Evolutionary conservation across 2,113 vertebrate genomes (phyloP).

Genomic region (Rhinogobius similis): DNA sequence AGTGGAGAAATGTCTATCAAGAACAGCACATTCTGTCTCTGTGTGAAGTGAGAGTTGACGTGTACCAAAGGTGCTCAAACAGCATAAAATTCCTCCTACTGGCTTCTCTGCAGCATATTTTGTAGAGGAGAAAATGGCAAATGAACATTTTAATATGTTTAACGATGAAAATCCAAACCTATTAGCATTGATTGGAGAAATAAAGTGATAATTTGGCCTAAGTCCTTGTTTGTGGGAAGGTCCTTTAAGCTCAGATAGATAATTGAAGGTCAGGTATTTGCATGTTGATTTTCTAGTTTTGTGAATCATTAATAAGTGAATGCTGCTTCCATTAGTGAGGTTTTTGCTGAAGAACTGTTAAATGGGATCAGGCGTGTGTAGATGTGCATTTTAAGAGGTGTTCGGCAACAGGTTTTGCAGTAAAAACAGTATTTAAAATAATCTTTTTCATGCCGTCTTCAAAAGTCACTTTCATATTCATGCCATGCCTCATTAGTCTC

Average conservation of each 20-base stretch:
- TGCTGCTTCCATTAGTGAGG: background rate
- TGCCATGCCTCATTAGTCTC: background rate
- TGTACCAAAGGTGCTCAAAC: slow-evolving; percentile 1
- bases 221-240: slow-evolving; percentile 11
- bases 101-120: background rate
- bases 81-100: background rate
- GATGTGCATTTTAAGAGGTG: background rate
- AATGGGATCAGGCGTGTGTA: background rate
- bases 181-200: background rate
- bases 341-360: background rate
- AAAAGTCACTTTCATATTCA: background rate
- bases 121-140: background rate
- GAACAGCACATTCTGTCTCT: slow-evolving; percentile 20
- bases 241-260: slow-evolving; percentile 25
- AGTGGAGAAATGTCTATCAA: slow-evolving; percentile 24
- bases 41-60: slow-evolving; percentile 21
- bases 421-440: background rate
- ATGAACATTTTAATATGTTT: background rate
- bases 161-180: background rate
- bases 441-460: background rate
- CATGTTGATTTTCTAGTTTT: background rate
- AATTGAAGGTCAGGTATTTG: slow-evolving; percentile 6
- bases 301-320: background rate
- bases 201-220: background rate
- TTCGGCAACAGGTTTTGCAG: background rate